A percentile compares a stretch with the other conserved stretches of the same genome.
phyloP scores from a whole-genome alignment of 2,888 invertebrate species.

The Cephus pygmeus region DNA sequence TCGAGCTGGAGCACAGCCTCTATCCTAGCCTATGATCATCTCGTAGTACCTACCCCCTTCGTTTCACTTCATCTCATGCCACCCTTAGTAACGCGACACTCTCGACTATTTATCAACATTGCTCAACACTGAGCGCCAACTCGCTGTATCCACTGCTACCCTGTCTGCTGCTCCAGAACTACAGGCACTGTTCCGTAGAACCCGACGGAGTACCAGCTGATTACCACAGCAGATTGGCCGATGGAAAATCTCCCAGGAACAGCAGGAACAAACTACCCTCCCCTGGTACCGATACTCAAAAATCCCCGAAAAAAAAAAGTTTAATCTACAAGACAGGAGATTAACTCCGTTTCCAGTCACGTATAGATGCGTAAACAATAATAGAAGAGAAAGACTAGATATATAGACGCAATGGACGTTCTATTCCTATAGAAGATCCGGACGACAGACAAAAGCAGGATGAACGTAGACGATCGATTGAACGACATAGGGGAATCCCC shows the following conservation, averaged over 20 bases:
- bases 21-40: conserved; percentile 12
- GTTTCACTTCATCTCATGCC: background rate
- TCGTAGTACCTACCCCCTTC: background rate
- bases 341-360: too few relatives aligned
- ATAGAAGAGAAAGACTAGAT: too few relatives aligned
- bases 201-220: background rate
- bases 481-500: too few relatives aligned
- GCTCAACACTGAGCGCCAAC: background rate
- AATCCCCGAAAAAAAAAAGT: background rate
- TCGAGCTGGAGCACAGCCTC: background rate
- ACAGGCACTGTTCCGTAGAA: background rate
- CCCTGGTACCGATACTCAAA: background rate
- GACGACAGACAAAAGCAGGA: too few relatives aligned
- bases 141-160: background rate
- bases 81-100: background rate
- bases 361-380: too few relatives aligned
- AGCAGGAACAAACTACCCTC: background rate
- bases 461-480: too few relatives aligned
- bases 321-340: background rate
- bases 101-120: conserved; percentile 4
- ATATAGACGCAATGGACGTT: too few relatives aligned
- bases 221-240: background rate
- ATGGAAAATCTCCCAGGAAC: background rate
- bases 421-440: too few relatives aligned
- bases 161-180: background rate